These are phyloP conservation scores for Clepsis dumicolana DNA, from an alignment of 2,888 invertebrate species.

Conservation along the genomic window DNA sequence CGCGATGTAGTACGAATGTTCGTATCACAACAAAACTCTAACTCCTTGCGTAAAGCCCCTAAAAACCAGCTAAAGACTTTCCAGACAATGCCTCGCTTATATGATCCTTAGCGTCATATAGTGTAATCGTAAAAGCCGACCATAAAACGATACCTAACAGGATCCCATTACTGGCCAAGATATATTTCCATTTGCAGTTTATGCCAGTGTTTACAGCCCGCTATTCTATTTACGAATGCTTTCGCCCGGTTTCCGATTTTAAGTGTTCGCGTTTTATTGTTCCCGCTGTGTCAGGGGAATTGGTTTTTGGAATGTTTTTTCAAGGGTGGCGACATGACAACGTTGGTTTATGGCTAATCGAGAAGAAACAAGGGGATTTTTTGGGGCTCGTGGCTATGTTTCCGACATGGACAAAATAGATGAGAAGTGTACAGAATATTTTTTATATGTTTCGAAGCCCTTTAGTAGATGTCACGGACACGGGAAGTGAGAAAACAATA, in stretches of 20 bases:
- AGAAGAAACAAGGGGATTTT: not conserved
- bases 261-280: constrained; percentile 38
- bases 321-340: not conserved
- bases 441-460: no score
- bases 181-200: constrained; percentile 40
- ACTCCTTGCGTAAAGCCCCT: not conserved
- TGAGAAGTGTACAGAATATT: no score
- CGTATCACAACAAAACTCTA: no score
- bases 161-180: constrained; percentile 31
- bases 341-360: not conserved
- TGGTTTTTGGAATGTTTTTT: constrained; percentile 29
- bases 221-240: constrained; percentile 39
- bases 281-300: constrained; percentile 28
- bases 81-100: constrained; percentile 14
- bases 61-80: constrained; percentile 11
- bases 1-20: no score
- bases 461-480: no score
- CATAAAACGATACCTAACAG: constrained; percentile 26
- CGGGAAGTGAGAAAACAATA: no score
- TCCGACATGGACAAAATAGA: not conserved
- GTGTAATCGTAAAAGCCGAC: constrained; percentile 23
- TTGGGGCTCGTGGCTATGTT: not conserved
- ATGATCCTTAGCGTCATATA: constrained; percentile 10
- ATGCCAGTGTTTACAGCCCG: constrained; percentile 35
- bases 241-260: constrained; percentile 23